A percentile compares a stretch with the other conserved stretches of the same genome.
phyloP scores from a whole-genome alignment of 2,888 invertebrate genomes.

The Perdita meconis region DNA sequence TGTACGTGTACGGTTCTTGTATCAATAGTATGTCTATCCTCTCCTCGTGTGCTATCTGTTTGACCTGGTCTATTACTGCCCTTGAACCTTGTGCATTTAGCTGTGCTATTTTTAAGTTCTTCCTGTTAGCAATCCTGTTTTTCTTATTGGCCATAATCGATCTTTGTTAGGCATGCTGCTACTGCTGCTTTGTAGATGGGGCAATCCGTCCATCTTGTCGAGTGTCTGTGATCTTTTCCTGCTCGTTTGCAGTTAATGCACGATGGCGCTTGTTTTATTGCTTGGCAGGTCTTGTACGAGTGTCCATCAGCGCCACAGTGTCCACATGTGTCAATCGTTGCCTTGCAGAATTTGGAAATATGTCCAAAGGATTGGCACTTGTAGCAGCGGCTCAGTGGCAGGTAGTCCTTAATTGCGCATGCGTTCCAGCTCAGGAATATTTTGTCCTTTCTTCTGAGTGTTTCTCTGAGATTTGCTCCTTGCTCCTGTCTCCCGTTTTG shows the following conservation, averaged over 20 bases:
- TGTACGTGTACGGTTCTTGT: constrained; percentile 12
- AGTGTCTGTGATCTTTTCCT: background rate
- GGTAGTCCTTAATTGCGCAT: background rate
- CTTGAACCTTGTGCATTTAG: background rate
- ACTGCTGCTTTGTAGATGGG: background rate
- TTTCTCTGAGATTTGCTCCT: background rate
- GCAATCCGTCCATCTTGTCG: background rate
- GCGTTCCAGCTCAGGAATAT: background rate
- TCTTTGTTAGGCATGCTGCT: background rate
- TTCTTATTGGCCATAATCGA: background rate
- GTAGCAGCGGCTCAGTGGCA: background rate
- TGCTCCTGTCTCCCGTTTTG: background rate
- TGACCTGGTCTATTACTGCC: background rate
- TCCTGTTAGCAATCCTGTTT: background rate
- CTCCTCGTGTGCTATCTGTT: background rate
- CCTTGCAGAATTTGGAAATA: background rate
- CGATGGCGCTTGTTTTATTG: background rate
- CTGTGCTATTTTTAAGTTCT: background rate
- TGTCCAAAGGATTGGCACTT: constrained; percentile 8
- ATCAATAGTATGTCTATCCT: background rate
- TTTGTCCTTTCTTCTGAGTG: background rate
- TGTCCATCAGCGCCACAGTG: background rate
- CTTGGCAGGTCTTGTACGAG: background rate
- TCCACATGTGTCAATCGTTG: background rate
- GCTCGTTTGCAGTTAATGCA: constrained; percentile 8